Conservation (phyloP, 2,888 invertebrate genomes). For the Nomada fabriciana region DNA sequence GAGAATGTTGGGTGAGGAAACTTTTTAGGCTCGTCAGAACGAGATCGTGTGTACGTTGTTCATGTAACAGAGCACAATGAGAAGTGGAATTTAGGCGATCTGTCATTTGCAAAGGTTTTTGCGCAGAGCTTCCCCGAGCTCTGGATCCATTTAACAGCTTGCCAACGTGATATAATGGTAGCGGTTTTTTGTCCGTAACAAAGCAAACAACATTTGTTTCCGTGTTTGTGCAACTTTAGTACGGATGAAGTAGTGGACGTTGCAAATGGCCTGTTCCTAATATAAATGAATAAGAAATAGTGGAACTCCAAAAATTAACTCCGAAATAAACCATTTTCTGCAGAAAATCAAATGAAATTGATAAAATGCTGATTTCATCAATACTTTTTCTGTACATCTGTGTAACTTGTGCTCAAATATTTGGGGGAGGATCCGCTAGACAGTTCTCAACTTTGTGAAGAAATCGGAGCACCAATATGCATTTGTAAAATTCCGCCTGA, state of each 20-base stretch:
- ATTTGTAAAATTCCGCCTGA: neutral
- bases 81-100: slow-evolving; percentile 7
- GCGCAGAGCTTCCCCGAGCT: neutral
- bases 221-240: neutral
- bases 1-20: neutral
- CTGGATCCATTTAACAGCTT: slow-evolving; percentile 10
- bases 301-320: no score
- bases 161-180: neutral
- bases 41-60: neutral
- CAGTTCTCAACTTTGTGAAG: neutral
- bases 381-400: neutral
- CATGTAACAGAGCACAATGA: slow-evolving; percentile 4
- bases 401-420: neutral
- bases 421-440: neutral
- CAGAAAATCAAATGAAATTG: neutral
- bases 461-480: neutral
- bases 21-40: slow-evolving; percentile 31
- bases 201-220: slow-evolving; percentile 4
- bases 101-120: slow-evolving; percentile 27
- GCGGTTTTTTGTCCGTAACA: neutral
- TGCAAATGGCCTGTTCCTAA: neutral
- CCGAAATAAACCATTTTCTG: no score
- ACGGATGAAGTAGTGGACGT: neutral
- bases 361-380: neutral
- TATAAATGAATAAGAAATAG: neutral